Evolutionary conservation across 1,140 invertebrate genomes (phyloP), one percentile per base, ranked within the genome.

Genomic region (Centruroides sculpturatus): DNA sequence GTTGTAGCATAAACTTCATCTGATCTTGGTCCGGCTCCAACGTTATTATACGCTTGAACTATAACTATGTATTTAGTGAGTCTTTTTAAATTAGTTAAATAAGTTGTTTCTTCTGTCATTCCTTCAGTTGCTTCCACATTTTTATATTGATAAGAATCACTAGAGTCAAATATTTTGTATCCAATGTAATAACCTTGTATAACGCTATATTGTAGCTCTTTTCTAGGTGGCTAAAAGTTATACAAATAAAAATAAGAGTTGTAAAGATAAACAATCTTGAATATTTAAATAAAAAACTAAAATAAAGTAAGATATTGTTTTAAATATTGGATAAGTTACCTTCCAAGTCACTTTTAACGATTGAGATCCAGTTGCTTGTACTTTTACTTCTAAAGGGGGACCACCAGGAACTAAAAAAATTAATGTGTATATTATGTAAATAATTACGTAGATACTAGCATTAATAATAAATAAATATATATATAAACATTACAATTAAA

Each of bases 101-200:
- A 57, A 35, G 61, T 59, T 5, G 53, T 59, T 2, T 52, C 58
- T 54, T 58, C 50, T 46, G 62, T 57, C 41, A 57, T 57, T 6
- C 57, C 62, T 7, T 56, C 59, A 5, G 51, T 36, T 36, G 51
- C 52, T 65, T 59, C 4, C 65, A 70, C 48, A 69, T 73, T 51
- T 41, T 71, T 69, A 56, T 72, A 74, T 3, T 67, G 66, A 57
- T 64, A 72, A 8, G 69, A 68, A 46, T 73, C 71, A 7, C 66
- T 65, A 41, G 71, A 71, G 13, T 75, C 73, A 6, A 70, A 68
- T 34, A 74, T 66, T 60, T 73, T 85, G 76, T 91, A 94, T 55
- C 92, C 90, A 8, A 96, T 84, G 70, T 95, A 91, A 73, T 95
- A 97, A n/a, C 92, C 92, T 1, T 90, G 79, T 65, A 96, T 83